A percentile compares a stretch with the other conserved stretches of the same genome.
Evolutionary conservation across 2,888 invertebrate genomes (phyloP).

Genomic region (Elmis aenea): DNA sequence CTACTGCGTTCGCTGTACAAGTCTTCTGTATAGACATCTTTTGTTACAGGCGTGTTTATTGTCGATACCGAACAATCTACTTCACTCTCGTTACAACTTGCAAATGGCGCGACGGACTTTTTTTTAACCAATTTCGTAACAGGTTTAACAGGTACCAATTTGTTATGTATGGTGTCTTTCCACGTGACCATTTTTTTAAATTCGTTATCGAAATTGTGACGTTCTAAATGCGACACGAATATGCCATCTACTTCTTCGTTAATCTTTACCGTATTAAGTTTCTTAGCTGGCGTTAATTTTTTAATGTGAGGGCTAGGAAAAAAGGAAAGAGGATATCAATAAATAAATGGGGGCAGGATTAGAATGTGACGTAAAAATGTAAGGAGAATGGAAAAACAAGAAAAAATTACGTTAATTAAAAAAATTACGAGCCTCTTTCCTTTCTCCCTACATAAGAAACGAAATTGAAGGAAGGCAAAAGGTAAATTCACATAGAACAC

Average conservation of each 20-base stretch:
- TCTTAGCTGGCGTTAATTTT: slow-evolving; percentile 29
- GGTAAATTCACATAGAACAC: too few relatives aligned
- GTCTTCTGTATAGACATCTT: too few relatives aligned
- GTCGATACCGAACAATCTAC: not conserved
- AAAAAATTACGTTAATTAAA: slow-evolving; percentile 3
- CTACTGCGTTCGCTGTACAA: not conserved
- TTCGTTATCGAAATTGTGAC: slow-evolving; percentile 5
- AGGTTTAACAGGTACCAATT: not conserved
- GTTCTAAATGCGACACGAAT: slow-evolving; percentile 35
- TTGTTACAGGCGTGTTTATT: too few relatives aligned
- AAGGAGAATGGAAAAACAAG: slow-evolving; percentile 35
- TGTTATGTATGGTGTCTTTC: slow-evolving; percentile 29
- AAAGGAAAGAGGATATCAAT: slow-evolving; percentile 33
- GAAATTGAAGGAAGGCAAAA: not conserved
- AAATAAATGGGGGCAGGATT: slow-evolving; percentile 5
- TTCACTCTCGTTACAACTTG: too few relatives aligned
- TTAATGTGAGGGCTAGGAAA: slow-evolving; percentile 27
- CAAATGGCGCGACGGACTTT: too few relatives aligned
- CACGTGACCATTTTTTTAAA: slow-evolving; percentile 34
- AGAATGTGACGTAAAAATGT: slow-evolving; percentile 16
- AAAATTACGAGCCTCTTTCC: slow-evolving; percentile 1
- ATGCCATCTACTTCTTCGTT: slow-evolving; percentile 38
- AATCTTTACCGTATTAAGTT: slow-evolving; percentile 41
- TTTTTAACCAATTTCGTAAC: too few relatives aligned
- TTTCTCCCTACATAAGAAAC: not conserved